Evolutionary conservation across 2,797 vertebrate genomes (phyloP), one percentile per base, ranked within the genome.

Genomic region (Lagocephalus sceleratus): DNA sequence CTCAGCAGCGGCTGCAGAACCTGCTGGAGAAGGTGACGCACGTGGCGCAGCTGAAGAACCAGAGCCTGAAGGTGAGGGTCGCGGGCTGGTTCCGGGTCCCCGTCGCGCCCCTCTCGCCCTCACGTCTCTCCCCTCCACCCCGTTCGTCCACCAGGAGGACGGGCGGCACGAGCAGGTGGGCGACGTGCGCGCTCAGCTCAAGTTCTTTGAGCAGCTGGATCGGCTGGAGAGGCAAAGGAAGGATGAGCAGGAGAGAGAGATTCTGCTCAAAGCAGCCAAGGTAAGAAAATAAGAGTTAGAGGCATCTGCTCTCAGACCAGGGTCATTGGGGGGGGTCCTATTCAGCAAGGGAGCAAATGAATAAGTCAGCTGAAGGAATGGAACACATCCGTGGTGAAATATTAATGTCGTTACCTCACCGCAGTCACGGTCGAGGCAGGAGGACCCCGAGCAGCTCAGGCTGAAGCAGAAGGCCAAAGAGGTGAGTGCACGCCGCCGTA

Each of bases 381-480:
- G 41, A 66, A 73, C 47, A 62, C 59, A 39, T 54, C 43, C 23
- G 11, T 47, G 26, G 45, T 70, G 32, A 75, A 80, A 73, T 76
- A 73, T 78, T 71, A 23, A 78, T 68, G 64, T 47, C 57, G 68
- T 51, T 51, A 8, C 63, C 20, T 64, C 41, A 10, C 67, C 60
- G 55, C 70, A 98, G 95, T 96, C 95, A 86, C 93, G 95, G 73
- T 95, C 96, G 68, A 91, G 94, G 80, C 95, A 96, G 85, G 95
- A 98, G 85, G 94, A 98, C 78, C 96, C 95, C 0, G 96, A 98
- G 49, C 95, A 98, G 67, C 91, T 97, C 58, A 71, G 94, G 65
- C 86, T 98, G 49, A 98, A 98, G 74, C 94, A 98, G 88, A 98
- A 97, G 84, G 95, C 95, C 64, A 98, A 98, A 90, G 95, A 98